Evolutionary conservation across 2,888 invertebrate species (phyloP), one percentile per base, ranked within the genome.

Genomic region (Epinotia brunnichana): DNA sequence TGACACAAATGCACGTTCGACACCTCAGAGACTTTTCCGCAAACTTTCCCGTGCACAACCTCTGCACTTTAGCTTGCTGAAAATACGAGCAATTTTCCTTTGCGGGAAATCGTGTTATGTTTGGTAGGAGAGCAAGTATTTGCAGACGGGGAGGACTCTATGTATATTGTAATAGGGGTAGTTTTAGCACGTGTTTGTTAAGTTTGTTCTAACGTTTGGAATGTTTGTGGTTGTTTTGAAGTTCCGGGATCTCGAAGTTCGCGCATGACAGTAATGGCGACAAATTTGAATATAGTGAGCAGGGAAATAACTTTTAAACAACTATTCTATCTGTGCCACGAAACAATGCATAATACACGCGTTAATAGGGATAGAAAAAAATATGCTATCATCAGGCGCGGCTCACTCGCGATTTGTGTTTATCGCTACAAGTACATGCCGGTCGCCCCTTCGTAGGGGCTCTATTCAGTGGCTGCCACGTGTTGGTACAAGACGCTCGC

Each of bases 1-100:
- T 35, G 41, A 51, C 66, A 66, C 72, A 67, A 72, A 72, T 72
- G 72, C 67, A 72, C 10, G 54, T 54, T 61, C 68, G 53, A 51
- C 68, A 68, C 72, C 68, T 62, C 56, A 24, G 62, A 63, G 72
- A 51, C 62, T 66, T 64, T 11, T 5, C 41, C 21, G 35, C 68
- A 57, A 35, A 51, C 48, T 54, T 60, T 44, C 19, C 41, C 35
- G 19, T 61, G 61, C 67, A 56, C 48, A 3, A 48, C 48, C 0
- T 39, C 9, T 67, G 13, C 13, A 54, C 67, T 61, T 17, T 61
- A 19, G 35, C 0, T 13, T 11, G 9, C 15, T 54, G 17, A 39
- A 24, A 67, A 48, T 56, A 72, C 39, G 51, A 61, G n/a, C 39
- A 13, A 44, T 24, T 67, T 54, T 48, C 44, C 60, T 64, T 59